Evolutionary conservation across 2,888 invertebrate species (phyloP), one percentile per base, ranked within the genome.

Genomic region (Ophioninae sp.): DNA sequence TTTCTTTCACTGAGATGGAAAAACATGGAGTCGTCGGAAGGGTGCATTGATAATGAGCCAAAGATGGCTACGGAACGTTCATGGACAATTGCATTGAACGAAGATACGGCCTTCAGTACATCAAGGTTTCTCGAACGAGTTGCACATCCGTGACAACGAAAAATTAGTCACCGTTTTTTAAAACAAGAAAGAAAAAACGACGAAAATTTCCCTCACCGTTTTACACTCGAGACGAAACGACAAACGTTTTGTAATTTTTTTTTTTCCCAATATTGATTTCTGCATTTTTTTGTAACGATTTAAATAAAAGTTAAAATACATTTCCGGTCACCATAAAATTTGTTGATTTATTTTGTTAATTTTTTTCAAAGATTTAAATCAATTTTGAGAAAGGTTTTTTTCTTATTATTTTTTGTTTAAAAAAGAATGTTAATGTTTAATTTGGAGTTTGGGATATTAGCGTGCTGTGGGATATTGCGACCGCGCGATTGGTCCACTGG

Each of bases 401-500:
- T 50, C 17, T 3, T 50, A 6, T 50, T 6, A 2, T 50, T 50
- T 17, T 50, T 17, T 3, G 13, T 17, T 50, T 50, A 13, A 17
- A 13, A 17, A 50, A 10, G 5, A 0, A 50, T 50, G 50, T 17
- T 50, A 17, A 13, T 50, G 13, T 50, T 50, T 50, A 50, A 20
- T 21, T 21, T 59, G 21, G 21, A 21, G 20, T 59, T 59, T 59
- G 17, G 8, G 59, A 59, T 59, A 20, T 21, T 59, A 21, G 20
- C 20, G 21, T 59, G 5, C 21, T 82, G 76, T 23, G 85, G 82
- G 6, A n/a, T 79, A 1, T 85, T 70, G 79, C 21, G 65, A 57
- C 72, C 79, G 7, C 7, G 20, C 30, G 37, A 50, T n/a, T 84
- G 73, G 72, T 77, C 79, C 8, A 41, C 50, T 10, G 82, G 77